A percentile compares a stretch with the other conserved stretches of the same genome.
phyloP scores from a whole-genome alignment of 2,888 invertebrate species.

The Tanypteryx hageni region DNA sequence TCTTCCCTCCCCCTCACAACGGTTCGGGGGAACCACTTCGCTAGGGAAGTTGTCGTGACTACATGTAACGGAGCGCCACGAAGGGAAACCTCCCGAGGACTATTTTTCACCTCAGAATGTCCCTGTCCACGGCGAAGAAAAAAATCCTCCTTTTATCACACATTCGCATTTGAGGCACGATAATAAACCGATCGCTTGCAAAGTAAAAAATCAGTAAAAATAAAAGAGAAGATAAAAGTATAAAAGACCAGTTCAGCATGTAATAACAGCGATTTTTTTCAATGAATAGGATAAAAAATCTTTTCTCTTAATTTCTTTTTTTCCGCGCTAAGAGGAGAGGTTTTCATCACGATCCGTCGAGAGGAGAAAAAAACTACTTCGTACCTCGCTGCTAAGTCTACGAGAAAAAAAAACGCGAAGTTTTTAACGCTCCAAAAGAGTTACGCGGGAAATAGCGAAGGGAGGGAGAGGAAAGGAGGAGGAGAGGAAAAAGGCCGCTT shows the following conservation, averaged over 20 bases:
- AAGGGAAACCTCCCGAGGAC: not conserved
- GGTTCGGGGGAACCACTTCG: not conserved
- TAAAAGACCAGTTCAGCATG: too few species aligned
- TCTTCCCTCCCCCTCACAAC: not conserved
- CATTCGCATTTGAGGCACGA: not conserved
- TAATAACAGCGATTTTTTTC: too few species aligned
- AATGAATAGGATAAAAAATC: too few species aligned
- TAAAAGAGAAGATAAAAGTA: too few species aligned
- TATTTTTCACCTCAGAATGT: not conserved
- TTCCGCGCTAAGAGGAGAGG: too few species aligned
- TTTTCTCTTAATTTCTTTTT: too few species aligned
- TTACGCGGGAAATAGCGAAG: not conserved
- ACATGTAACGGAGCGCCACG: not conserved
- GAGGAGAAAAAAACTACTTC: too few species aligned
- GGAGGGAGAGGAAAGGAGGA: not conserved
- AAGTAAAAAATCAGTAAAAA: not conserved
- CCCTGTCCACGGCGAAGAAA: not conserved
- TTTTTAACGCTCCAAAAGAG: too few species aligned
- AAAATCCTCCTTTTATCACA: not conserved
- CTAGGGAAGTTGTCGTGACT: constrained; percentile 11
- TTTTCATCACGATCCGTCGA: too few species aligned
- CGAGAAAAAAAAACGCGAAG: too few species aligned
- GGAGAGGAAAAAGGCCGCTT: not conserved
- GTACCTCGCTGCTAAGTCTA: too few species aligned
- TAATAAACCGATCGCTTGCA: not conserved